phyloP scores from a whole-genome alignment of 2,113 vertebrate genomes.

The Nibea albiflora region DNA sequence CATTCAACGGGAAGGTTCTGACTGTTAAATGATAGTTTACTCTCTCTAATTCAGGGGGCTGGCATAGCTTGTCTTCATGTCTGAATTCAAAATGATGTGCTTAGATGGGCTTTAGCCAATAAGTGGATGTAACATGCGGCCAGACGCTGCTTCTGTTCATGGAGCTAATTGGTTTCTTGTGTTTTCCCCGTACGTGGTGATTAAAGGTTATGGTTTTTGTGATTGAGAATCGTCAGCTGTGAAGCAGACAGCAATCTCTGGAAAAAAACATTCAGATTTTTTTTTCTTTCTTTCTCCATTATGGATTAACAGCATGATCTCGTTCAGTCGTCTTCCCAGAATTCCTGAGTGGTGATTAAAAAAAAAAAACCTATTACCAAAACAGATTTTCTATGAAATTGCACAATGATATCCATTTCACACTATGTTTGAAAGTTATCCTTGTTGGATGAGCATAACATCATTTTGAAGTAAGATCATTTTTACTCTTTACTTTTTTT shows the following conservation, averaged over 20 bases:
- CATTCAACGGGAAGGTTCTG: conserved; percentile 28
- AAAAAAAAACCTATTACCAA: background rate
- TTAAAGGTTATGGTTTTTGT: background rate
- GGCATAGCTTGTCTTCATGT: conserved; percentile 7
- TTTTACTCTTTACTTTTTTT: background rate
- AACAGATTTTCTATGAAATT: background rate
- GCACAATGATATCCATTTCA: background rate
- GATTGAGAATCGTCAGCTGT: conserved; percentile 3
- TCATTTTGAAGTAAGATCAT: background rate
- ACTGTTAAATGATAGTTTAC: conserved; percentile 52
- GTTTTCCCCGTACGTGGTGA: conserved; percentile 12
- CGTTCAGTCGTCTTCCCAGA: background rate
- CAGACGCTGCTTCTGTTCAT: background rate
- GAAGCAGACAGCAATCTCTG: background rate
- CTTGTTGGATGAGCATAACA: background rate
- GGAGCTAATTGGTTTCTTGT: conserved; percentile 17
- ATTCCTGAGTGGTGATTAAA: background rate
- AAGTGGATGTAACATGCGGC: conserved; percentile 12
- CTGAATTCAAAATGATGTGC: conserved; percentile 41
- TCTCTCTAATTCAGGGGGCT: conserved; percentile 18
- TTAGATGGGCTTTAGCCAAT: conserved; percentile 2
- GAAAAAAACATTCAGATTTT: background rate
- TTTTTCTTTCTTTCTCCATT: background rate
- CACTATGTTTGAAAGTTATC: background rate
- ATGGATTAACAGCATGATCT: background rate